A percentile compares a stretch with the other conserved stretches of the same genome.
Conservation (phyloP, 2,888 invertebrate genomes). For the Euphydryas editha region DNA sequence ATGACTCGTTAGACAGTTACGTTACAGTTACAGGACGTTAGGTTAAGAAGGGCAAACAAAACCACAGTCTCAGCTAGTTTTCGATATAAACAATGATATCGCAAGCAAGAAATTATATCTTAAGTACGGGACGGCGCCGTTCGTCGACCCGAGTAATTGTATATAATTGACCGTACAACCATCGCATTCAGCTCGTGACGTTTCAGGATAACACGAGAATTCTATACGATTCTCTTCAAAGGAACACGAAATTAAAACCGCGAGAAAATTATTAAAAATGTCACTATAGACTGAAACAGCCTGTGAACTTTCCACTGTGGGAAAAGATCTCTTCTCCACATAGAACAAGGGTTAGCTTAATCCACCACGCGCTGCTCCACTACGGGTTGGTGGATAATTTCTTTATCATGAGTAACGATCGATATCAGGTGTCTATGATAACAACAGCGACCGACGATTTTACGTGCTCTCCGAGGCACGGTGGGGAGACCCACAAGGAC, state of each 20-base stretch:
- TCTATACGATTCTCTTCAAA: not conserved
- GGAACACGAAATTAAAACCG: constrained; percentile 2
- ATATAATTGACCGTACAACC: constrained; percentile 43
- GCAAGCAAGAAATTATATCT: constrained; percentile 3
- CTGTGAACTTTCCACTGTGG: too few relatives aligned
- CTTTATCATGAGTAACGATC: too few relatives aligned
- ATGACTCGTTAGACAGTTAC: not conserved
- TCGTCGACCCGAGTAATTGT: constrained; percentile 44
- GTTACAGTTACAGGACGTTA: not conserved
- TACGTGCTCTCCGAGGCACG: too few relatives aligned
- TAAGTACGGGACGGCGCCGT: constrained; percentile 18
- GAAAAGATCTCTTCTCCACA: too few relatives aligned
- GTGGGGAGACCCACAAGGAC: too few relatives aligned
- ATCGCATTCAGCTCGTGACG: constrained; percentile 24
- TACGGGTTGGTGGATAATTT: too few relatives aligned
- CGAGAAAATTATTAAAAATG: too few relatives aligned
- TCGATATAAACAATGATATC: constrained; percentile 5
- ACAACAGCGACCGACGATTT: too few relatives aligned
- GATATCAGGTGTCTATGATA: too few relatives aligned
- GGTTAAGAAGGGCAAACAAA: not conserved
- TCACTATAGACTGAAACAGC: too few relatives aligned
- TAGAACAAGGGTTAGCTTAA: too few relatives aligned
- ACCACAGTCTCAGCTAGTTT: not conserved
- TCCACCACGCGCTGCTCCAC: too few relatives aligned
- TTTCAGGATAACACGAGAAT: constrained; percentile 15